Evolutionary conservation across 1,140 invertebrate species (phyloP).

Genomic region (Pogonognathellus flavescens): DNA sequence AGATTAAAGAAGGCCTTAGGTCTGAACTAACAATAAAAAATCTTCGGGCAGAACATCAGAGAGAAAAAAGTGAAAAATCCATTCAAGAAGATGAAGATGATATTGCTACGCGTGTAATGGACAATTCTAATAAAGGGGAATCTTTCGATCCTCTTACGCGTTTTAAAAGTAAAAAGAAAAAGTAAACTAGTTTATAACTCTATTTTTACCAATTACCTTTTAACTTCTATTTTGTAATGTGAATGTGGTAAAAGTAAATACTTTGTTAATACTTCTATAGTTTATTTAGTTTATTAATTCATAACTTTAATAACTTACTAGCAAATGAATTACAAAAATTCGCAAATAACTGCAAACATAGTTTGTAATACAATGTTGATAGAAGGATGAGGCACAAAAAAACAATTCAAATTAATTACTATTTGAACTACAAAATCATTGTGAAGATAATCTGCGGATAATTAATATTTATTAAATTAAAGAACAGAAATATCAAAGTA

Average conservation of each 20-base stretch:
- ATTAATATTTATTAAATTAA: no score
- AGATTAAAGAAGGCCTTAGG: constrained; percentile 61
- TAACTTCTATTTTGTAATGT: no score
- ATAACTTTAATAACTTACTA: no score
- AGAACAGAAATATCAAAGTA: neutral
- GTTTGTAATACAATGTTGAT: no score
- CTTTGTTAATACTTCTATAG: neutral
- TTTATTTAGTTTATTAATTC: neutral
- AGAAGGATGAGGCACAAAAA: no score
- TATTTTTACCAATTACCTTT: neutral
- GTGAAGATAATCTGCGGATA: no score
- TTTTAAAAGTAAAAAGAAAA: constrained; percentile 3
- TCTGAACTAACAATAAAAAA: constrained; percentile 61
- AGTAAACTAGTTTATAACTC: neutral
- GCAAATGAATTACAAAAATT: no score
- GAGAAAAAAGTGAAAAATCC: neutral
- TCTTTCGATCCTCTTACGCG: constrained; percentile 13
- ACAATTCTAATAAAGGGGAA: neutral
- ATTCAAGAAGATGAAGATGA: neutral
- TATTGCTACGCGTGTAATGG: neutral
- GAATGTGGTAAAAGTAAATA: neutral
- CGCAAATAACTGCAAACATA: no score
- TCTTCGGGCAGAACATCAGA: constrained; percentile 2
- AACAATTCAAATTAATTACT: no score
- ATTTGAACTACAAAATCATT: no score